A percentile compares a stretch with the other conserved stretches of the same genome.
Evolutionary conservation across 2,888 invertebrate genomes (phyloP).

Genomic region (Agriopis leucophaearia): DNA sequence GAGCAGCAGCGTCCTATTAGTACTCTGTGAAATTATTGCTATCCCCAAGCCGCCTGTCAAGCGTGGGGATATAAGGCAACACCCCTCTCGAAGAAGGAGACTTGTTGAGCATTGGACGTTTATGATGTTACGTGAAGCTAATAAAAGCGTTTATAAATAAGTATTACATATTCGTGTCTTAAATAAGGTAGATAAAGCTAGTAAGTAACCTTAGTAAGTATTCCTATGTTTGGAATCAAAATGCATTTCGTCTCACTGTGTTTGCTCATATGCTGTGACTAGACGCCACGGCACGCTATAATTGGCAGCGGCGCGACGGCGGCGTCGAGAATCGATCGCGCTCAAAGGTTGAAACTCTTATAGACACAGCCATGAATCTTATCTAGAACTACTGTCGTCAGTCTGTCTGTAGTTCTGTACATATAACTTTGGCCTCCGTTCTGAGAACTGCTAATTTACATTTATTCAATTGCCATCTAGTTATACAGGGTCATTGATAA

Average conservation of each 20-base stretch:
- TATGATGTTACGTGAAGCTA: too few species aligned
- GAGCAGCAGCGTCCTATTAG: too few species aligned
- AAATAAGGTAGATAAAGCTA: background rate
- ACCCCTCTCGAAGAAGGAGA: too few species aligned
- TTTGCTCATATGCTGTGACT: slow-evolving; percentile 21
- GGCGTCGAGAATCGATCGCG: slow-evolving; percentile 41
- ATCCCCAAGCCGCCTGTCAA: too few species aligned
- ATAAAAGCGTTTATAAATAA: too few species aligned
- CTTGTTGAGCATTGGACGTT: too few species aligned
- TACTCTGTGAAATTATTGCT: too few species aligned
- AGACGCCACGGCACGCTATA: slow-evolving; percentile 28
- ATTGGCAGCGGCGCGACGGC: slow-evolving; percentile 34
- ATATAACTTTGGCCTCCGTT: slow-evolving; percentile 2
- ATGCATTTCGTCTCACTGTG: slow-evolving; percentile 7
- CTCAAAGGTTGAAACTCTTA: slow-evolving; percentile 40
- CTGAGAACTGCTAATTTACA: slow-evolving; percentile 37
- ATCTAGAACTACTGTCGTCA: background rate
- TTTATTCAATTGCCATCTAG: background rate
- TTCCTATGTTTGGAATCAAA: background rate
- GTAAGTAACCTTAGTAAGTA: background rate
- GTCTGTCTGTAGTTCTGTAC: too few species aligned
- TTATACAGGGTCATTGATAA: too few species aligned
- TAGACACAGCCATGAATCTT: slow-evolving; percentile 30
- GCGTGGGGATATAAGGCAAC: too few species aligned
- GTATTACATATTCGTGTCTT: background rate